Percentiles rank a stretch among this genome's conserved stretches.
Conservation (phyloP, 2,888 invertebrate species). For the Pandemis cinnamomeana region DNA sequence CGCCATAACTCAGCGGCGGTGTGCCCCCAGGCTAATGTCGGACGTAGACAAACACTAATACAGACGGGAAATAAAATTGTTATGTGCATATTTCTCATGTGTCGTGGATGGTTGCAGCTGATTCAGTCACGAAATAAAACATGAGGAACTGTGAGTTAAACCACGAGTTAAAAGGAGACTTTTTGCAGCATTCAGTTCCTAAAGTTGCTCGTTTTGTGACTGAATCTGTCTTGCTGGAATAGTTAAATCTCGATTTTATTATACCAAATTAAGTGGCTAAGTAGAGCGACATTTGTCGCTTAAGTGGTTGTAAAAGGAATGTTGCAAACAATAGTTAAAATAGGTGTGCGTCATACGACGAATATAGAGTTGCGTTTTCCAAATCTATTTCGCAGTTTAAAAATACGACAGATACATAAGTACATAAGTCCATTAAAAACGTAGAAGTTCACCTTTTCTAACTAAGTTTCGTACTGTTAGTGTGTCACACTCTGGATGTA, state of each 20-base stretch:
- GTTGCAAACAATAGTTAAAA: not conserved
- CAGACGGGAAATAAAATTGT: slow-evolving; percentile 63
- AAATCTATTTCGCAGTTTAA: too few species aligned
- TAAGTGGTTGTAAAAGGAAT: too few species aligned
- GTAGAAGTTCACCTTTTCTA: not conserved
- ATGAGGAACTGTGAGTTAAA: not conserved
- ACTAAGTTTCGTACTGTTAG: too few species aligned
- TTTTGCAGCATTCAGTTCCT: not conserved
- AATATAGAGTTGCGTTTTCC: too few species aligned
- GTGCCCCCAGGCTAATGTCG: slow-evolving; percentile 69
- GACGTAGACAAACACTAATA: slow-evolving; percentile 70
- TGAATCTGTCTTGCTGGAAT: too few species aligned
- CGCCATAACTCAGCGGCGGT: slow-evolving; percentile 77
- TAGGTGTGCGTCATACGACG: too few species aligned
- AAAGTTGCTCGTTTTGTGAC: not conserved
- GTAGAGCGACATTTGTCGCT: too few species aligned
- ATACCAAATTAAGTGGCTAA: too few species aligned
- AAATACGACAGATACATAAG: too few species aligned
- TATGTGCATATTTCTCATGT: slow-evolving; percentile 43
- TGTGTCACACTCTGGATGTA: not conserved
- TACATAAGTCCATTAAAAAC: not conserved
- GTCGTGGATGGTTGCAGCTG: not conserved
- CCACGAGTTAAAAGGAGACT: not conserved
- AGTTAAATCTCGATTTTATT: too few species aligned
- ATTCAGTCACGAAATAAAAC: not conserved